Conservation (phyloP, 2,113 vertebrate genomes). For the Chunga burmeisteri region DNA sequence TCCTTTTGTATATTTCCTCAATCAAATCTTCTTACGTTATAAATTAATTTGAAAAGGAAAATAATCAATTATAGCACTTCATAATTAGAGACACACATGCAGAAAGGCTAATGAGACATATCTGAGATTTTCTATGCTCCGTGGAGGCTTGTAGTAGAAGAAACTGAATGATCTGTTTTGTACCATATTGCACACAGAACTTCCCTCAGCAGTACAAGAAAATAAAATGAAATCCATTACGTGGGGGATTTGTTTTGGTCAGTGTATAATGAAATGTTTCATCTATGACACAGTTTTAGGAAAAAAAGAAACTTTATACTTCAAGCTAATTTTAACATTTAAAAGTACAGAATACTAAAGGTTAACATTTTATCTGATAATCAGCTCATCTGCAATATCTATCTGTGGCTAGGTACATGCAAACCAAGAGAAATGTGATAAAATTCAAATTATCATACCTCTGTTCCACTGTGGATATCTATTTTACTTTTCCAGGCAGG, state of each 20-base stretch:
- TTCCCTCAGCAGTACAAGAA: background rate
- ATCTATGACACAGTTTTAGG: background rate
- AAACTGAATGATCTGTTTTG: background rate
- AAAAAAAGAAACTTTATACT: background rate
- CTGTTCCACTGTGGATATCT: background rate
- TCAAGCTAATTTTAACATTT: background rate
- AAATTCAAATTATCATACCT: background rate
- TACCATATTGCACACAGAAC: background rate
- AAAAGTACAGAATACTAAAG: background rate
- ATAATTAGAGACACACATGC: conserved; percentile 24
- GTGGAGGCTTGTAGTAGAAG: background rate
- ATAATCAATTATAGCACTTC: conserved; percentile 52
- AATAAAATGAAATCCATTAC: background rate
- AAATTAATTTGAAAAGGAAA: conserved; percentile 58
- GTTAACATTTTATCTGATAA: background rate
- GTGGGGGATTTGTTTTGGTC: background rate
- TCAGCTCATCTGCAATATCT: background rate
- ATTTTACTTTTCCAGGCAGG: background rate
- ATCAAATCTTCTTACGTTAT: conserved; percentile 19
- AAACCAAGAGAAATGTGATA: background rate
- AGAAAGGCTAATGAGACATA: conserved; percentile 15
- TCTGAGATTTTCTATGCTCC: conserved; percentile 4
- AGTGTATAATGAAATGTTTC: background rate
- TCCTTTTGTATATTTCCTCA: conserved; percentile 32
- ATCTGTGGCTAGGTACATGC: background rate